Base-by-base conservation (phyloP, 2,113 vertebrate genomes). In the Vanacampus margaritifer region DNA sequence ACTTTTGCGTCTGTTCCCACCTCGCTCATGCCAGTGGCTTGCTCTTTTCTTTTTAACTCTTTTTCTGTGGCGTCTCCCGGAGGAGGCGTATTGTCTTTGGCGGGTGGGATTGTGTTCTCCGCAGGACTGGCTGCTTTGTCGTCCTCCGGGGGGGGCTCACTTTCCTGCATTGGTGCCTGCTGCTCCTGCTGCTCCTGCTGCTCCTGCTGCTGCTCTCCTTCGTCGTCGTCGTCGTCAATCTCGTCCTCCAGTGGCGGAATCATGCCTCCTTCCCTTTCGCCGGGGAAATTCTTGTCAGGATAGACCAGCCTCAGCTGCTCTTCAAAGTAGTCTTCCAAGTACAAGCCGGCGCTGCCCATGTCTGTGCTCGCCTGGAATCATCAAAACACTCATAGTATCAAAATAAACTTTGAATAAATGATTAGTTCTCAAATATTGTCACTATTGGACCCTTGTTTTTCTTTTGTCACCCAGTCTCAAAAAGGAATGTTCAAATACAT, bases 251-350 rank as follows among this genome's bases (percentile, higher is more conserved):
- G 58, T 1, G 88, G 89, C 0, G 87, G 87, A 50, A 90, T 88
- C 83, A 87, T 80, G 37, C 83, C 81, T 45, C 92, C 91, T 5
- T 91, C 87, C 54, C 89, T 90, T 17, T 90, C 88, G 10, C 90
- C 90, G 0, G 95, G 88, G 73, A 99, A 98, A 13, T 69, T 68
- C 53, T 71, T 94, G 1, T 94, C 94, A 0, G 95, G 94, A 73
- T 94, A 99, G 68, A 94, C 75, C 21, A 92, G 87, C 82, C 91
- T 97, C 70, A 98, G 73, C 84, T 95, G 95, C 71, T 94, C 92
- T 79, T 98, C 95, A 84, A 99, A 98, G 83, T 93, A 96, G 21
- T 94, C 87, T 73, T 95, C 93, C 73, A 99, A 87, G 87, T 94
- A 95, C 59, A 94, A 87, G 5, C 97, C 97, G 0, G 96, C 96